Conservation (phyloP, 1,140 invertebrate species). For the Nylanderia fulva region DNA sequence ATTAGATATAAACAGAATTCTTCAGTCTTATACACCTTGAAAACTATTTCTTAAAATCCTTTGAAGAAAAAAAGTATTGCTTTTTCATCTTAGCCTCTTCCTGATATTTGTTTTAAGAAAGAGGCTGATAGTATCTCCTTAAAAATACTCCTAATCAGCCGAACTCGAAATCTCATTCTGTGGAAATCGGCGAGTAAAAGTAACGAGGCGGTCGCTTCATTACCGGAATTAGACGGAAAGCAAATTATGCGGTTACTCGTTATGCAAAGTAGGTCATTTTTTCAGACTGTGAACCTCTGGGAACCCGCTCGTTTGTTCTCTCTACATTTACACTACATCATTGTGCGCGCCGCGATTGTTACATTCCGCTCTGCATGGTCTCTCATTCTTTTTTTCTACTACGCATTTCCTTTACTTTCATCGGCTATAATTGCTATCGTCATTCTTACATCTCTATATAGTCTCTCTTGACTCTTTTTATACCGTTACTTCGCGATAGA, state of each 20-base stretch:
- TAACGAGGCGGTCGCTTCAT: neutral
- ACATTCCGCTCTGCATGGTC: neutral
- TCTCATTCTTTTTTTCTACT: neutral
- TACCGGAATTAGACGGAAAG: constrained; percentile 39
- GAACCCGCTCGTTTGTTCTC: constrained; percentile 40
- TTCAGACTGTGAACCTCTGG: constrained; percentile 40
- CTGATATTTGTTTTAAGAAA: neutral
- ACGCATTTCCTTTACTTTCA: neutral
- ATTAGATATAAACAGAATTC: no score
- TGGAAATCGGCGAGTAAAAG: constrained; percentile 10
- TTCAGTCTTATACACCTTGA: no score
- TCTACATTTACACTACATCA: no score
- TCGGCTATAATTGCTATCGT: neutral
- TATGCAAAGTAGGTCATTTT: constrained; percentile 50
- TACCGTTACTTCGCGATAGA: neutral
- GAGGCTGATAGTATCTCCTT: neutral
- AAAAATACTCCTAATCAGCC: neutral
- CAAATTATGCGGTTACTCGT: constrained; percentile 44
- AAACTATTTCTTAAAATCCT: neutral
- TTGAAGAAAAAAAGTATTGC: neutral
- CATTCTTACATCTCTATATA: neutral
- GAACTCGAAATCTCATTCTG: neutral
- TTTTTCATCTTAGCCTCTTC: neutral
- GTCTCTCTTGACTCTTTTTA: neutral
- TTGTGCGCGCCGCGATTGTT: constrained; percentile 59